Evolutionary conservation across 2,113 vertebrate species (phyloP).

Genomic region (Eurystomus gularis): DNA sequence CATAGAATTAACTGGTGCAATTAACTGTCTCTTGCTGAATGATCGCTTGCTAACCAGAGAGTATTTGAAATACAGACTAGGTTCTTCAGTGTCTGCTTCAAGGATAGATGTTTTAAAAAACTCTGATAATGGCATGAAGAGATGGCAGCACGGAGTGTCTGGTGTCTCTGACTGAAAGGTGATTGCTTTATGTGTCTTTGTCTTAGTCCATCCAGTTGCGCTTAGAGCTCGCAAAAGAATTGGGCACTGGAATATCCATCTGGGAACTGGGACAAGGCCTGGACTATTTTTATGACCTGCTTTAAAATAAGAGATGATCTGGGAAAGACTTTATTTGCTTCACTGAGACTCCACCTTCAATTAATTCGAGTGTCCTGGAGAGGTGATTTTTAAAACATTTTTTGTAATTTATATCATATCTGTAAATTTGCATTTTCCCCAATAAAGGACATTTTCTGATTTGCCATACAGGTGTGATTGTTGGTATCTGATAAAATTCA

Average conservation of each 20-base stretch:
- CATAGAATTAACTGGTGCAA: conserved; percentile 27
- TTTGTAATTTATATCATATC: conserved; percentile 30
- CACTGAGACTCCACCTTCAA: background rate
- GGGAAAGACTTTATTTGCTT: conserved; percentile 12
- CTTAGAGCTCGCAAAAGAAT: conserved; percentile 86
- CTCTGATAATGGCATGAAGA: background rate
- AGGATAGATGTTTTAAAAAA: background rate
- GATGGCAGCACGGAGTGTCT: background rate
- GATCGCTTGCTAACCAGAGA: conserved; percentile 37
- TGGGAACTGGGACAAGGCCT: conserved; percentile 98
- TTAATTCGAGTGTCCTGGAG: background rate
- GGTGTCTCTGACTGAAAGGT: background rate
- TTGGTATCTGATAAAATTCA: background rate
- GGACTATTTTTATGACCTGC: conserved; percentile 97
- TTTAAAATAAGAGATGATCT: conserved; percentile 73
- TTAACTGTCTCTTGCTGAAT: conserved; percentile 17
- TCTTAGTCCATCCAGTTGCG: conserved; percentile 86
- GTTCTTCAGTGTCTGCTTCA: background rate
- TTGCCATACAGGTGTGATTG: background rate
- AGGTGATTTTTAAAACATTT: background rate
- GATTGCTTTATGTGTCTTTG: conserved; percentile 10
- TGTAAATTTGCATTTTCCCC: conserved; percentile 7
- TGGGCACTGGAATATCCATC: conserved; percentile 93
- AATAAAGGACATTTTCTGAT: conserved; percentile 56
- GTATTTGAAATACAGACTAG: background rate